Evolutionary conservation across 2,797 vertebrate species (phyloP).

Genomic region (Lepidocolaptes lacrymiger): DNA sequence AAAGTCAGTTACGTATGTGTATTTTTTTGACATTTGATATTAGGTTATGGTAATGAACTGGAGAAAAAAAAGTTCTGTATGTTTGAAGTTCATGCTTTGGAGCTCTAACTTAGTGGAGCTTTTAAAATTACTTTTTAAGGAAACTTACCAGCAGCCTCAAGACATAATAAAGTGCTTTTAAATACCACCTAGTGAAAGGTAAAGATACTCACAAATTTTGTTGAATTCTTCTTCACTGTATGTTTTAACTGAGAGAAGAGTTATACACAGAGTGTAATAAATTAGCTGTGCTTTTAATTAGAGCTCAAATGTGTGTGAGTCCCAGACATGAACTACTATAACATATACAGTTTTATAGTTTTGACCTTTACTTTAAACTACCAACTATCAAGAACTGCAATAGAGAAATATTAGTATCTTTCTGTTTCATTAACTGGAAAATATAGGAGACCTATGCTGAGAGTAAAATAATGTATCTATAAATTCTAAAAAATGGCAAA

Average conservation of each 20-base stretch:
- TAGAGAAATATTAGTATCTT: not conserved
- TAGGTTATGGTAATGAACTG: accelerated
- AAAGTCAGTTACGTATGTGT: not conserved
- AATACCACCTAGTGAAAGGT: not conserved
- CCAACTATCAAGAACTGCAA: not conserved
- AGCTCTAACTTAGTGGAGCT: accelerated
- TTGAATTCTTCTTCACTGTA: not conserved
- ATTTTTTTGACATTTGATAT: not conserved
- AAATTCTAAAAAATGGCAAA: not conserved
- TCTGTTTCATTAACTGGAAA: slow-evolving; percentile 38
- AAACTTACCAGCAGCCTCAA: not conserved
- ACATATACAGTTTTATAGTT: slow-evolving; percentile 23
- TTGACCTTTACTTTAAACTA: slow-evolving; percentile 44
- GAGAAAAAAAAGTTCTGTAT: not conserved
- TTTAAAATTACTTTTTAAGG: not conserved
- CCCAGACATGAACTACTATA: not conserved
- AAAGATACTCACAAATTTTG: not conserved
- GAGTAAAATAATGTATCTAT: not conserved
- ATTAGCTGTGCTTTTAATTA: slow-evolving; percentile 29
- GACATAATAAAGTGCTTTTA: not conserved
- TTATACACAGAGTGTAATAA: not conserved
- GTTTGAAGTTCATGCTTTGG: not conserved
- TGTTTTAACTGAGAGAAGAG: not conserved
- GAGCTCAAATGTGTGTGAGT: not conserved
- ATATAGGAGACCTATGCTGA: not conserved